These are phyloP conservation scores for Crotalus helleri DNA, from an alignment of 2,113 vertebrate genomes.

Conservation along the genomic window DNA sequence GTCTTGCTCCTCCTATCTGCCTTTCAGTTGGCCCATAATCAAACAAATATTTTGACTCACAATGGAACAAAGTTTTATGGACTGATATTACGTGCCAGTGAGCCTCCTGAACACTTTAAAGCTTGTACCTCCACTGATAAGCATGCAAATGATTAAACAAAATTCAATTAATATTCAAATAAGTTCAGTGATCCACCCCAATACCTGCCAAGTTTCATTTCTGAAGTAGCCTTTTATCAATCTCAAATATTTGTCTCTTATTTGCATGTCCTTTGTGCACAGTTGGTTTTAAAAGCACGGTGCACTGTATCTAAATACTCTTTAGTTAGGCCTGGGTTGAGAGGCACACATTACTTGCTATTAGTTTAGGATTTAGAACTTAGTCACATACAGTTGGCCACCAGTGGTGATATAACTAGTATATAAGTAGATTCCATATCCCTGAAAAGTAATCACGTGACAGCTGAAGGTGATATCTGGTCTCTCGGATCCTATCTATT, in stretches of 20 bases:
- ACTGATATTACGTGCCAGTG: background rate
- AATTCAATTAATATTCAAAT: slow-evolving; percentile 64
- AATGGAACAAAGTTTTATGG: slow-evolving; percentile 11
- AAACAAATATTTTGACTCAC: slow-evolving; percentile 29
- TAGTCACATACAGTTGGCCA: background rate
- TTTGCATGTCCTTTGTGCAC: slow-evolving; percentile 46
- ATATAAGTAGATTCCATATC: background rate
- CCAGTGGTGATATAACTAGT: background rate
- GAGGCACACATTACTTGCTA: background rate
- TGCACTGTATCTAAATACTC: slow-evolving; percentile 5
- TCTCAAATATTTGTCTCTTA: slow-evolving; percentile 50
- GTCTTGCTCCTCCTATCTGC: background rate
- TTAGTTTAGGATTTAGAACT: background rate
- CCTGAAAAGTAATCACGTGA: background rate
- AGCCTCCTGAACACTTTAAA: slow-evolving; percentile 25
- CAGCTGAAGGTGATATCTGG: background rate
- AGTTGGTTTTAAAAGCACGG: background rate
- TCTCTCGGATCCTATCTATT: background rate
- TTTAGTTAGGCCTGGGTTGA: slow-evolving; percentile 12
- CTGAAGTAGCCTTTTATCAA: slow-evolving; percentile 19
- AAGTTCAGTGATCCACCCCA: slow-evolving; percentile 32
- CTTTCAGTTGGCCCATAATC: slow-evolving; percentile 56
- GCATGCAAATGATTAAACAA: slow-evolving; percentile 61
- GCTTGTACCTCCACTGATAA: slow-evolving; percentile 49
- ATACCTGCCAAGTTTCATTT: background rate